Evolutionary conservation across 2,797 vertebrate genomes (phyloP), one percentile per base, ranked within the genome.

Genomic region (Gadopsis marmoratus): DNA sequence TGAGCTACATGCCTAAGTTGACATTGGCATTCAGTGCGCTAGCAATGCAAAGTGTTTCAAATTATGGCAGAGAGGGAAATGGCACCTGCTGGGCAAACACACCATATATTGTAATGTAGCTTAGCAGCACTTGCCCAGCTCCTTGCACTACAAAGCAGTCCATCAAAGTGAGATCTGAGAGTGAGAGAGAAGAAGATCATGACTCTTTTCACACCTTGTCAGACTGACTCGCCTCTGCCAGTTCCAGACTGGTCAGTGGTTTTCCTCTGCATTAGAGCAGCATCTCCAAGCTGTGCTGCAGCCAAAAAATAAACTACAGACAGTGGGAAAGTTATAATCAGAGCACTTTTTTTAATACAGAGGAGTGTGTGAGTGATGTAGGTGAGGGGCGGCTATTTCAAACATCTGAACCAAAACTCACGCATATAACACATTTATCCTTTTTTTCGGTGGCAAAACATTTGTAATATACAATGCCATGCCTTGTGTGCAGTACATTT

Each of bases 131-230:
- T 89, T 74, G 89, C 87, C 88, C 88, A 76, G 87, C 90, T 93
- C 80, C 83, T 86, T 88, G 89, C 92, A 93, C 91, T 93, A 93
- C 87, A 94, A 91, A 93, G 93, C 91, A 91, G 86, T 88, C 93
- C 91, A 92, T 95, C 92, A 94, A 93, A 93, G 87, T 86, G 83
- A 91, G 89, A 92, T 93, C 87, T 94, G 91, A 94, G 94, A 89
- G 85, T 62, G 73, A 84, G 83, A 93, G 88, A 92, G 92, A 88
- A 86, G 88, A 84, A 81, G 89, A 93, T 94, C 93, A 91, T 84
- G 88, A 92, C 92, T 94, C 91, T 92, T 92, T 94, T 94, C 93
- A 94, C 93, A 94, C 94, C 90, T 93, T 88, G 93, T 95, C 95
- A 93, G 90, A 83, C 83, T 54, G 78, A 86, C 90, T 92, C 81